phyloP scores from a whole-genome alignment of 2,113 vertebrate species.

The Etheostoma cragini region DNA sequence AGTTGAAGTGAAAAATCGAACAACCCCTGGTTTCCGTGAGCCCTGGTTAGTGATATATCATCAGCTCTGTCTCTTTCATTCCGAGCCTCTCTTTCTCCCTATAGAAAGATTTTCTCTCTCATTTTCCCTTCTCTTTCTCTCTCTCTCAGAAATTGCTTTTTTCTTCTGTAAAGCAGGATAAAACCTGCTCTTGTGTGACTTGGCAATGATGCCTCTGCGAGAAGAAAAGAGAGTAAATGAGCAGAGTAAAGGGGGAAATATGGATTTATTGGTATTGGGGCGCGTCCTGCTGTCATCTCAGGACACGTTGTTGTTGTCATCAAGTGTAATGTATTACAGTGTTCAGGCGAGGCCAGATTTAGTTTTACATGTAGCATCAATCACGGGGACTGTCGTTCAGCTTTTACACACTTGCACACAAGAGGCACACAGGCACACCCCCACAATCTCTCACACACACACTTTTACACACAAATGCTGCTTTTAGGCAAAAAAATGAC shows the following conservation, averaged over 20 bases:
- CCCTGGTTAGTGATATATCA: constrained; percentile 29
- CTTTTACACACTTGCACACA: constrained; percentile 41
- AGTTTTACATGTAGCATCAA: constrained; percentile 76
- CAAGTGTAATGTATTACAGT: constrained; percentile 67
- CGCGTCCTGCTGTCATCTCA: constrained; percentile 60
- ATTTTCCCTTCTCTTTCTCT: constrained; percentile 19
- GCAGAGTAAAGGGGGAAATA: constrained; percentile 58
- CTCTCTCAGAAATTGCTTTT: constrained; percentile 33
- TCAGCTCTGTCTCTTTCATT: constrained; percentile 18
- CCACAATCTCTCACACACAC: background rate
- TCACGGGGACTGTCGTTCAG: constrained; percentile 52
- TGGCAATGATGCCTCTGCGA: constrained; percentile 33
- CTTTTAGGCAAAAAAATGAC: constrained; percentile 68
- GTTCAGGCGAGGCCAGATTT: constrained; percentile 59
- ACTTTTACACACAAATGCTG: constrained; percentile 26
- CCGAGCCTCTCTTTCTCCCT: background rate
- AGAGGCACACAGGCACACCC: background rate
- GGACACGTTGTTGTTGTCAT: constrained; percentile 59
- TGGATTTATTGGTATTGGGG: constrained; percentile 74
- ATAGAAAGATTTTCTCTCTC: constrained; percentile 21
- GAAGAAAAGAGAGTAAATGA: constrained; percentile 59
- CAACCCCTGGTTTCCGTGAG: constrained; percentile 18
- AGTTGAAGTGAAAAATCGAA: constrained; percentile 35
- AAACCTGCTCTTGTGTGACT: constrained; percentile 56
- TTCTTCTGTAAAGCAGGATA: constrained; percentile 44